Conservation (phyloP, 2,888 invertebrate genomes). For the Trilocha varians region DNA sequence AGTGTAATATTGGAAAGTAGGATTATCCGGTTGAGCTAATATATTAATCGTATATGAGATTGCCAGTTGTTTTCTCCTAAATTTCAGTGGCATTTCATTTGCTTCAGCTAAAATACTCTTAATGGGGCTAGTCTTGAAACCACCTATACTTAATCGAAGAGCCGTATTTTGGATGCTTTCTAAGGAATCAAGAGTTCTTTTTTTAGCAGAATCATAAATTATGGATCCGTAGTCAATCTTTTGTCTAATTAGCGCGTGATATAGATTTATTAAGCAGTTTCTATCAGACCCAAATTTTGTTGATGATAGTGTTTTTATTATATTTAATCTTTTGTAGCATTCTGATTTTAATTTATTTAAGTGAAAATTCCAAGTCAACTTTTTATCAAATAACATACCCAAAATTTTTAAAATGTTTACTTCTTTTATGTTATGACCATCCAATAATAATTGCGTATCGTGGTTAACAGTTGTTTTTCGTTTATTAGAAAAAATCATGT, state of each 20-base stretch:
- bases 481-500: slow-evolving; percentile 8
- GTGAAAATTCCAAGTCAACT: slow-evolving; percentile 8
- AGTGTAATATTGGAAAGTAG: not conserved
- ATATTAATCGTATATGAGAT: not conserved
- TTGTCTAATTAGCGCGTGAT: slow-evolving; percentile 9
- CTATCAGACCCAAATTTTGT: slow-evolving; percentile 9
- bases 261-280: slow-evolving; percentile 6
- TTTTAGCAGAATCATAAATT: slow-evolving; percentile 9
- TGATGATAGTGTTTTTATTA: slow-evolving; percentile 9
- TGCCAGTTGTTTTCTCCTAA: too few relatives aligned
- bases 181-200: too few relatives aligned
- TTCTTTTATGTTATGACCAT: slow-evolving; percentile 8
- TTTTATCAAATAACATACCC: slow-evolving; percentile 9
- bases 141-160: too few relatives aligned
- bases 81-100: too few relatives aligned
- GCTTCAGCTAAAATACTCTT: too few relatives aligned
- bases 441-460: not conserved
- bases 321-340: slow-evolving; percentile 9
- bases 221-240: slow-evolving; percentile 9
- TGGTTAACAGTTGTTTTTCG: not conserved
- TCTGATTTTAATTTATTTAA: slow-evolving; percentile 9
- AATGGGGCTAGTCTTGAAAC: too few relatives aligned
- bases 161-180: too few relatives aligned
- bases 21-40: not conserved
- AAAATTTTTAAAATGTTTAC: slow-evolving; percentile 8